Conservation (phyloP, 2,797 vertebrate species). For the Myotis vivesi region DNA sequence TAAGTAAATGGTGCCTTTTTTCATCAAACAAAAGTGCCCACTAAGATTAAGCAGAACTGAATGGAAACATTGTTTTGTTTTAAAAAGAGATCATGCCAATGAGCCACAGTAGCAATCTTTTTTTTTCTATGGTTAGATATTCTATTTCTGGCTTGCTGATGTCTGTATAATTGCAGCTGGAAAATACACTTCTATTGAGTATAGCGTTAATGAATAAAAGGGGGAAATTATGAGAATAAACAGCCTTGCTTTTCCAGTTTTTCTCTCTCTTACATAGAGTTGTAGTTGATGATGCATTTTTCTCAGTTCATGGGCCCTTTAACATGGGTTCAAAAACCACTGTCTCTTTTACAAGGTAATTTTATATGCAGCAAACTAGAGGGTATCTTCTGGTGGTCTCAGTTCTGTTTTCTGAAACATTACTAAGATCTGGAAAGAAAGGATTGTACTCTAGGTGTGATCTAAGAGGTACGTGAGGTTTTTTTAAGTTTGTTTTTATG, state of each 20-base stretch:
- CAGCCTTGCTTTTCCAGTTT: not conserved
- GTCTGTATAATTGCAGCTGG: not conserved
- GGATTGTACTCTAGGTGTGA: not conserved
- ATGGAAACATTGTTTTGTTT: not conserved
- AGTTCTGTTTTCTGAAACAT: not conserved
- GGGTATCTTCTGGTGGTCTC: not conserved
- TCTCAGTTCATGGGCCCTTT: not conserved
- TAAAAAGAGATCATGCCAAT: not conserved
- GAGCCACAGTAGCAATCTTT: not conserved
- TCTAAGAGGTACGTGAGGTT: not conserved
- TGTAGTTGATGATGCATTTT: not conserved
- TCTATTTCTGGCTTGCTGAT: not conserved
- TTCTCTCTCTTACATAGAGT: not conserved
- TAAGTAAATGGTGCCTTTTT: not conserved
- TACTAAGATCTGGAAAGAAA: conserved; percentile 2
- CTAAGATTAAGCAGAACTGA: not conserved
- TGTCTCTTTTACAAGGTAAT: not conserved
- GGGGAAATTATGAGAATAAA: not conserved
- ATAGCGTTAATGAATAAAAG: not conserved
- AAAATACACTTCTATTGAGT: not conserved
- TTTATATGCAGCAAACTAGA: not conserved
- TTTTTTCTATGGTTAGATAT: not conserved
- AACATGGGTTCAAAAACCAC: not conserved
- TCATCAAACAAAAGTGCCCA: not conserved
- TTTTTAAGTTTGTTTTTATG: not conserved